Base-by-base conservation (phyloP, 1,140 invertebrate species). In the Zaprionus kolodkinae region DNA sequence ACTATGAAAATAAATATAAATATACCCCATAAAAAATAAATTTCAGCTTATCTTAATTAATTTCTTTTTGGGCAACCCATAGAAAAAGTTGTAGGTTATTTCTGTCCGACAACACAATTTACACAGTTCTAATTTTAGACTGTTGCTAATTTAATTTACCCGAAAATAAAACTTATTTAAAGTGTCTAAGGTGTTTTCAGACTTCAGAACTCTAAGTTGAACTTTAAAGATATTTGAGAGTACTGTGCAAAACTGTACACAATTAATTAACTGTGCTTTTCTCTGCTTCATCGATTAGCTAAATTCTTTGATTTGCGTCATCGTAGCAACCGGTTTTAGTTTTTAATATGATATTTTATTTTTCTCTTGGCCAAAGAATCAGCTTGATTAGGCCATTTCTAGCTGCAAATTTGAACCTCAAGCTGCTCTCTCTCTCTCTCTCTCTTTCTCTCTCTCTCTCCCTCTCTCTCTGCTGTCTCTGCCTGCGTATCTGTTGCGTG, bases 401-500 rank as follows among this genome's bases (percentile, higher is more conserved):
- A 54, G 21, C 21, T 21, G 21, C 21, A 21, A 21, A 21, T 21
- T 21, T 21, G 21, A 1, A 21, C 1, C 21, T 21, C 21, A n/a
- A n/a, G n/a, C n/a, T n/a, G n/a, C n/a, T n/a, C n/a, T n/a, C n/a
- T n/a, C 48, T 27, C 25, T 27, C 21, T 11, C 15, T 4, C 11
- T 10, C 2, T 21, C 6, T 78, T 27, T 55, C 43, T 30, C 38
- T 74, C 50, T 57, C 56, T 85, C 69, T 71, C 40, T 43, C 33
- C 55, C 48, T 38, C 57, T 66, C 6, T n/a, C 3, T 30, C 15
- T 17, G 25, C 38, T 72, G 43, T 59, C 57, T 86, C 67, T 72
- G 72, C 15, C 30, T 59, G 45, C 43, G 43, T 62, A 75, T 77
- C 70, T 77, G 74, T 76, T 87, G 85, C 71, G 78, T 83, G 84